These are phyloP conservation scores for Cynopterus sphinx DNA, from an alignment of 2,797 vertebrate genomes.

Conservation along the genomic window DNA sequence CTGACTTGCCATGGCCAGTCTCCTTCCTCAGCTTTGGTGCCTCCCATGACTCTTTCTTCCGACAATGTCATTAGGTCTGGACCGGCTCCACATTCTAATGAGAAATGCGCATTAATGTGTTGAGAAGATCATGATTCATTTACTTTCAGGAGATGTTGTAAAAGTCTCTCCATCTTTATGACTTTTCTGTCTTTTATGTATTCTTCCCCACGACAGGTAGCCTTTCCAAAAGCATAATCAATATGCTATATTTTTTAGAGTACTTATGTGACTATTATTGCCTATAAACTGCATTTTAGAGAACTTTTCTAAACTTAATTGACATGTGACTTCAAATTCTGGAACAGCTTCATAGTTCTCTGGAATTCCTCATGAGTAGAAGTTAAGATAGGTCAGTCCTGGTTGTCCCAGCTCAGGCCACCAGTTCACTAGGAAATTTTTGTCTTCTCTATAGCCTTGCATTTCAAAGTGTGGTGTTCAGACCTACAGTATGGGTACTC, in stretches of 20 bases:
- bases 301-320: not conserved
- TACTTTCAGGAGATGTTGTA: not conserved
- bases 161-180: not conserved
- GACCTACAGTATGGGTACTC: not conserved
- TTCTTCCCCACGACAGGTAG: not conserved
- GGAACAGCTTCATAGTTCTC: not conserved
- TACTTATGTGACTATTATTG: not conserved
- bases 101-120: conserved; percentile 47
- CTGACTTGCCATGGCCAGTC: conserved; percentile 98
- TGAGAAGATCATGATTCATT: not conserved
- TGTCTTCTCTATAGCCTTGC: not conserved
- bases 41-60: conserved; percentile 88
- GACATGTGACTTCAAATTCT: not conserved
- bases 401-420: not conserved
- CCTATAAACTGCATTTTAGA: not conserved
- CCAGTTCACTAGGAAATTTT: not conserved
- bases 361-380: not conserved
- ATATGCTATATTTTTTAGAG: not conserved
- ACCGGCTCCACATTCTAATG: conserved; percentile 85
- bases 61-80: conserved; percentile 74
- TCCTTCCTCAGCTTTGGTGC: conserved; percentile 87
- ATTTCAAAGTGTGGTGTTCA: not conserved
- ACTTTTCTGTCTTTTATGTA: not conserved
- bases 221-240: not conserved
- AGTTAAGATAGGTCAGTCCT: not conserved